Base-by-base conservation (phyloP, 2,113 vertebrate species). In the Oplegnathus fasciatus region DNA sequence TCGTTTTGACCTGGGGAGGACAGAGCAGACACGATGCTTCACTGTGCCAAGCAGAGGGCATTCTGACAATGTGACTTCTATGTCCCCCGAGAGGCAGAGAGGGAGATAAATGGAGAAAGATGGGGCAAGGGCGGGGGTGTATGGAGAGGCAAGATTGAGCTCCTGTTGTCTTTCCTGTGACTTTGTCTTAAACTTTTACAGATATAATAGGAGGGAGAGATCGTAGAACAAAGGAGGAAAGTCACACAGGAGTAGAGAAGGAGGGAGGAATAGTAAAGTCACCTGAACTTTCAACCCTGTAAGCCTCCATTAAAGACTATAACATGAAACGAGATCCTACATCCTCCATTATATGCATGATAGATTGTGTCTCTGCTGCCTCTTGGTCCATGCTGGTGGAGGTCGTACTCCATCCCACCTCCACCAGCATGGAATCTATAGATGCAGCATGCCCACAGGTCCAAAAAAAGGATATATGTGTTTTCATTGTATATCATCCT, bases 1-100 rank as follows among this genome's bases (percentile, higher is more conserved):
- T 99, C 98, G 73, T 99, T 99, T 91, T 99, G 98, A 92, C 98
- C 98, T 99, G 89, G 15, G 71, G 86, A 89, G 71, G 79, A 90
- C 73, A 88, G 70, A 89, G 62, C n/a, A 58, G 58, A 84, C 82
- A 83, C 72, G 37, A 79, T 84, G 72, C 68, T 75, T 86, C 82
- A 87, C 74, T 66, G 79, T 58, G 61, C 79, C 77, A 26, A 64
- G 60, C 69, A 62, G 80, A 86, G 89, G 82, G 66, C 75, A 75
- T 73, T 48, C 57, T 48, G 69, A 75, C 77, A 80, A 66, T 78
- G 78, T 78, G 75, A 90, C 75, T 85, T 69, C 85, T 28, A 46
- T 5, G n/a, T 66, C 68, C 80, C 78, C 64, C 42, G 22, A 37
- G 82, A 84, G 72, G 62, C 62, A 75, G 24, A 62, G 64, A 46